Conservation (phyloP, 2,113 vertebrate genomes). For the Cygnus atratus region DNA sequence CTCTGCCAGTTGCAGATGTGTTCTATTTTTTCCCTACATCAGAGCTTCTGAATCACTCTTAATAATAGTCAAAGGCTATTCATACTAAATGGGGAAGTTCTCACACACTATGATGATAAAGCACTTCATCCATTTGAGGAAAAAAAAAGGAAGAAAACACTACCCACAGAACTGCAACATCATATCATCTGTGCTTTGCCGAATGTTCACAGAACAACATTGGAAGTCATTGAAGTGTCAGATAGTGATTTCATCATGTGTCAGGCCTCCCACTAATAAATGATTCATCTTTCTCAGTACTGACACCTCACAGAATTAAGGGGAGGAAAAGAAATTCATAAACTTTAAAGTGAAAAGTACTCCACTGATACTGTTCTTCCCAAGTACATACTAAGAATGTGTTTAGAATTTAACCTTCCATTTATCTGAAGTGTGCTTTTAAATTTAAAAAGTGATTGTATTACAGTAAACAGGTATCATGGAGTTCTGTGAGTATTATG, state of each 20-base stretch:
- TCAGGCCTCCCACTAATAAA: slow-evolving; percentile 64
- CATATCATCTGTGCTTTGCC: slow-evolving; percentile 32
- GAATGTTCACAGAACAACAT: slow-evolving; percentile 46
- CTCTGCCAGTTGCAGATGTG: slow-evolving; percentile 44
- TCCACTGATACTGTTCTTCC: slow-evolving; percentile 24
- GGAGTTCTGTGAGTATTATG: background rate
- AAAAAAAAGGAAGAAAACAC: background rate
- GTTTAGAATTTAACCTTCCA: background rate
- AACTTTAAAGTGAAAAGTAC: slow-evolving; percentile 53
- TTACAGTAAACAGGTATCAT: background rate
- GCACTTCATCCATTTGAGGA: slow-evolving; percentile 48
- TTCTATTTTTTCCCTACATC: slow-evolving; percentile 48
- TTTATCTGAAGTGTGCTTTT: background rate
- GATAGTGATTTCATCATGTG: slow-evolving; percentile 59
- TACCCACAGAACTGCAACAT: slow-evolving; percentile 55
- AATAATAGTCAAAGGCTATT: slow-evolving; percentile 72
- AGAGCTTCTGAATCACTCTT: slow-evolving; percentile 70
- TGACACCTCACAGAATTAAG: slow-evolving; percentile 25
- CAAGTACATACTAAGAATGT: background rate
- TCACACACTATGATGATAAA: slow-evolving; percentile 60
- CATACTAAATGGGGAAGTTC: slow-evolving; percentile 63
- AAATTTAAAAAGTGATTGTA: background rate
- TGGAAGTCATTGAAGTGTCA: slow-evolving; percentile 52
- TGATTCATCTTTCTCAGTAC: slow-evolving; percentile 66
- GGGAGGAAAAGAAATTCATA: slow-evolving; percentile 42